phyloP scores from a whole-genome alignment of 2,113 vertebrate species.

The Neotoma lepida region DNA sequence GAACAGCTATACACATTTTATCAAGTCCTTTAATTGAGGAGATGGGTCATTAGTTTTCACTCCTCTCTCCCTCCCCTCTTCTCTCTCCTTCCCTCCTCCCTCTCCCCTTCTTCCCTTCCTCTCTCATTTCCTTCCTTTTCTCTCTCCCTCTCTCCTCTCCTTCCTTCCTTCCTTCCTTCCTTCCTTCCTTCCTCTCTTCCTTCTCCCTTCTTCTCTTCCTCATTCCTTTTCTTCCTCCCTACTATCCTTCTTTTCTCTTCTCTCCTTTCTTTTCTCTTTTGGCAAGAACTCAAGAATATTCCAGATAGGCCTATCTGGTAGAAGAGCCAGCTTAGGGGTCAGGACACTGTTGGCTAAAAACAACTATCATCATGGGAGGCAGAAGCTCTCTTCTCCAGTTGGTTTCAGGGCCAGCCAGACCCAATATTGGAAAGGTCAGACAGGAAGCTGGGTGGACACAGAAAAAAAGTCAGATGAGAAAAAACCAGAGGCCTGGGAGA shows the following conservation, averaged over 20 bases:
- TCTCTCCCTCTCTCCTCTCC: background rate
- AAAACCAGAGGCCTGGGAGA: background rate
- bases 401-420: background rate
- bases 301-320: background rate
- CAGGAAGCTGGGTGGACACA: background rate
- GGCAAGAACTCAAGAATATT: background rate
- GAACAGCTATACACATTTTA: background rate
- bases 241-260: background rate
- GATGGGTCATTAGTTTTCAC: background rate
- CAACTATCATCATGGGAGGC: background rate
- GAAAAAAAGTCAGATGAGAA: background rate
- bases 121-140: rapidly evolving
- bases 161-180: background rate
- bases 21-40: background rate
- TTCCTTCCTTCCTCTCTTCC: background rate
- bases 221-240: background rate
- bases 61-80: rapidly evolving
- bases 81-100: rapidly evolving
- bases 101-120: background rate
- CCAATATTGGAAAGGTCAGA: background rate
- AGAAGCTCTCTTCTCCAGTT: background rate
- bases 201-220: background rate
- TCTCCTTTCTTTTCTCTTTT: background rate
- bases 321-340: background rate
- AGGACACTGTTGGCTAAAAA: background rate